Evolutionary conservation across 1,140 invertebrate species (phyloP), one percentile per base, ranked within the genome.

Genomic region (Papilio helenus): DNA sequence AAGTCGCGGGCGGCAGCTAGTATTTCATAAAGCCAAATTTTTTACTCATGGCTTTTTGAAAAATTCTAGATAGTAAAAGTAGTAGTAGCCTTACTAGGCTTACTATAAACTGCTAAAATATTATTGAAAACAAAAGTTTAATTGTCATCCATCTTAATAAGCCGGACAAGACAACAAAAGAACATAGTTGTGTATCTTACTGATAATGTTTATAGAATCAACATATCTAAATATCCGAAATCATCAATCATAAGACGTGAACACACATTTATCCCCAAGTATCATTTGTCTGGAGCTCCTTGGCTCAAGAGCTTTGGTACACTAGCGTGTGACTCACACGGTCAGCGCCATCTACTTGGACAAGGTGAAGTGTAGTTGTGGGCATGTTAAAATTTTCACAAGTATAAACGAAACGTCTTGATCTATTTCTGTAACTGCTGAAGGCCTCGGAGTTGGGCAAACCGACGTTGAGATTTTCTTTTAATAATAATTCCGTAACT

Each of bases 321-420:
- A 42, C 46, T 80, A 84, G 78, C 92, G 90, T 92, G 76, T 93
- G 92, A 94, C 77, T 77, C 85, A 72, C 77, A 83, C 88, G 90
- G 88, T 91, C 91, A 94, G 91, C 92, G 90, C 92, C 92, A 94
- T 92, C 92, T 93, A 85, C 78, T 80, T 68, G 61, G 80, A 84
- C 90, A 92, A 93, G 91, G 92, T 92, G 90, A 93, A 92, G 89
- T 89, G 86, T 92, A 86, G 72, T 76, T 87, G 93, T 93, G 87
- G 91, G 91, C 89, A 92, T 89, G 90, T 92, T 90, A 90, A 88
- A 90, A 91, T 89, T 90, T 93, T 92, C 92, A 90, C 86, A 87
- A 92, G 89, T 91, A 87, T 90, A 89, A 90, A 92, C 88, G 90
- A 91, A 92, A 91, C 91, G 90, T 91, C 88, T 87, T 87, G 84